Conservation (phyloP, 2,113 vertebrate species). For the Micromys minutus region DNA sequence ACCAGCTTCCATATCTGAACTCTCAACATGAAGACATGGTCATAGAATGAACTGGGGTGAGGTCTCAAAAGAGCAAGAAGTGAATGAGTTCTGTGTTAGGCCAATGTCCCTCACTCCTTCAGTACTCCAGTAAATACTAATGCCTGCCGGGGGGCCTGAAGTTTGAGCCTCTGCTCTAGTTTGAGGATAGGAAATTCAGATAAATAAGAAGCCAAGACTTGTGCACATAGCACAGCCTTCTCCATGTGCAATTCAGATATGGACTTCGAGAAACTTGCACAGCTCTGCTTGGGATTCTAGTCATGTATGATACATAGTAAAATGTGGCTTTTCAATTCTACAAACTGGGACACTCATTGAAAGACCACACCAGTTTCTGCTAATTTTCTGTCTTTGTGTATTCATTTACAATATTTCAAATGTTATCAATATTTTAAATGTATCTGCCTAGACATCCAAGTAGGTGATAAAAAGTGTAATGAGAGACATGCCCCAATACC, state of each 20-base stretch:
- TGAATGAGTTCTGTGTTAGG: not conserved
- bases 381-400: not conserved
- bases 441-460: not conserved
- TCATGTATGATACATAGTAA: not conserved
- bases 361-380: not conserved
- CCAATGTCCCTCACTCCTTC: not conserved
- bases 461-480: not conserved
- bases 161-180: not conserved
- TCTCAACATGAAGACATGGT: not conserved
- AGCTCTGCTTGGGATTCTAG: not conserved
- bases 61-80: not conserved
- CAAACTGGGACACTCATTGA: not conserved
- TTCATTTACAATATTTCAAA: not conserved
- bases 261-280: fast-evolving
- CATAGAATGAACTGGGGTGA: fast-evolving
- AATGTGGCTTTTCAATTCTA: not conserved
- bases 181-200: not conserved
- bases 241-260: fast-evolving
- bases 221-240: not conserved
- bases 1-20: not conserved
- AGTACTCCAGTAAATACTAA: not conserved
- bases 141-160: not conserved
- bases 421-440: not conserved
- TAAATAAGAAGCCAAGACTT: not conserved
- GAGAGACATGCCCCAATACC: too few relatives aligned